A percentile compares a stretch with the other conserved stretches of the same genome.
phyloP scores from a whole-genome alignment of 1,140 invertebrate species.

The Oedothorax gibbosus region DNA sequence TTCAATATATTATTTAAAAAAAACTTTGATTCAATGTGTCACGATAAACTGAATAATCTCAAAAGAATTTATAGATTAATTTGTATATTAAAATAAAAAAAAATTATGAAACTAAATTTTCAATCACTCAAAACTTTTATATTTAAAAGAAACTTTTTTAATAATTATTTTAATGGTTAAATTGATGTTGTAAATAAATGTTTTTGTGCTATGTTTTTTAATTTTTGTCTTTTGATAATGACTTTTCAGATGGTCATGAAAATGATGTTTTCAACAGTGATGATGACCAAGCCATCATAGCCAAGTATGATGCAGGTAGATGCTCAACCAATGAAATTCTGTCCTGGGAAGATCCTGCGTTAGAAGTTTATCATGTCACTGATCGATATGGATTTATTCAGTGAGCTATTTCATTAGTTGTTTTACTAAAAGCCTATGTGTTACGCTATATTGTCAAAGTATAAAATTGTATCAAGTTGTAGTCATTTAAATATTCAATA shows the following conservation, averaged over 20 bases:
- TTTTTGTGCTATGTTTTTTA: too few species aligned
- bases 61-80: not conserved
- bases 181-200: too few species aligned
- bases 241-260: constrained; percentile 38
- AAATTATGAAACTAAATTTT: not conserved
- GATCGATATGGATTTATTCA: constrained; percentile 99
- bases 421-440: too few species aligned
- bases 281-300: constrained; percentile 80
- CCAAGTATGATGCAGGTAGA: constrained; percentile 87
- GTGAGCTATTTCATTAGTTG: constrained; percentile 70
- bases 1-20: not conserved
- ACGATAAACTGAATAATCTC: not conserved
- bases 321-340: constrained; percentile 91
- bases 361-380: constrained; percentile 93
- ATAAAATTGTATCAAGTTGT: too few species aligned
- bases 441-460: too few species aligned
- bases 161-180: too few species aligned
- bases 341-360: constrained; percentile 96
- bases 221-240: not conserved
- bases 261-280: constrained; percentile 35
- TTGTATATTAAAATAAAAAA: not conserved
- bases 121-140: not conserved
- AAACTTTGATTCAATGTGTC: not conserved
- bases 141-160: too few species aligned
- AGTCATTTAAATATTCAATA: too few species aligned